phyloP scores from a whole-genome alignment of 2,888 invertebrate species.

The Acanthosepion esculentum region DNA sequence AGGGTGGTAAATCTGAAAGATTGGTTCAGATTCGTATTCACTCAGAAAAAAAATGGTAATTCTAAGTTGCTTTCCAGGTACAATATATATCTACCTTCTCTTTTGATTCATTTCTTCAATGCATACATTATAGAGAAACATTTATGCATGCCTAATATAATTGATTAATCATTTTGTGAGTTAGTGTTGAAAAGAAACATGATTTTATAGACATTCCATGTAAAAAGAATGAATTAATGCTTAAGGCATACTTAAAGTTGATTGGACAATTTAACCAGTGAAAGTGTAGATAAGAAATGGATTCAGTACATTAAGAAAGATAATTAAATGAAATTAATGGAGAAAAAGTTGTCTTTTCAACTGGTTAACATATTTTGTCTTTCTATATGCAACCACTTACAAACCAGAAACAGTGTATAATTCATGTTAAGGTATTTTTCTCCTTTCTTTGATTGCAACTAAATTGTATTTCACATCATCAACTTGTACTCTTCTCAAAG shows the following conservation, averaged over 20 bases:
- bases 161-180: background rate
- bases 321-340: background rate
- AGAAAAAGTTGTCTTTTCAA: background rate
- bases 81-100: too few species aligned
- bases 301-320: background rate
- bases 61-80: too few species aligned
- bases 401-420: background rate
- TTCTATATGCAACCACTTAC: background rate
- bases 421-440: background rate
- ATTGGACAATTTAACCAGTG: background rate
- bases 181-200: background rate
- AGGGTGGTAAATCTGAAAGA: too few species aligned
- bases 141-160: background rate
- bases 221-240: background rate
- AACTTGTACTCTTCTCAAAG: background rate
- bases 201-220: background rate
- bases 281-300: background rate
- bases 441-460: background rate
- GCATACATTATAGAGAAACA: background rate
- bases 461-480: background rate
- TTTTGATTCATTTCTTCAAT: too few species aligned
- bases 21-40: too few species aligned
- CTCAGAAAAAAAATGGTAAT: too few species aligned
- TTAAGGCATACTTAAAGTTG: background rate
- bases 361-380: slow-evolving; percentile 8